phyloP scores from a whole-genome alignment of 2,113 vertebrate genomes.

The Aegotheles bennettii region DNA sequence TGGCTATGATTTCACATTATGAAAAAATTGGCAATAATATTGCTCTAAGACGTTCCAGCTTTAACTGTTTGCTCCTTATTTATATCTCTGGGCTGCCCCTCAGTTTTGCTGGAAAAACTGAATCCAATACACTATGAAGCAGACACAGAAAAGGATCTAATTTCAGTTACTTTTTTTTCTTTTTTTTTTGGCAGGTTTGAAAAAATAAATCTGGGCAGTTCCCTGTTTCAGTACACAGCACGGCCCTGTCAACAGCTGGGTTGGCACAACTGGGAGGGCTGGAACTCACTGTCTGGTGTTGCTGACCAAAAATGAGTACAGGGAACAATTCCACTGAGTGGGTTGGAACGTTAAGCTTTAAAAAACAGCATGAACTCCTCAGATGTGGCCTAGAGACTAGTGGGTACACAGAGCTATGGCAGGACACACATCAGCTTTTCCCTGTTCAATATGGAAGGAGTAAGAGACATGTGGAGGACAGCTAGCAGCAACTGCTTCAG shows the following conservation, averaged over 20 bases:
- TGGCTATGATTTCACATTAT: background rate
- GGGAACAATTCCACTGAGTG: background rate
- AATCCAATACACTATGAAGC: background rate
- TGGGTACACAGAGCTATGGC: background rate
- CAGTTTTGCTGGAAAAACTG: background rate
- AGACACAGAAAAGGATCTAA: background rate
- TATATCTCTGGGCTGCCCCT: background rate
- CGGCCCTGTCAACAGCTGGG: background rate
- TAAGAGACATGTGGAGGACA: background rate
- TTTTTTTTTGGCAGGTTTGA: background rate
- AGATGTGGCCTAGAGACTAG: background rate
- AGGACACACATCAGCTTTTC: background rate
- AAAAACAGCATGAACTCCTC: background rate
- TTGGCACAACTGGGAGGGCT: background rate
- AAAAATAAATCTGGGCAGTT: background rate
- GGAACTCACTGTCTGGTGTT: background rate
- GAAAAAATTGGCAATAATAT: slow-evolving; percentile 6
- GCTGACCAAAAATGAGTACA: background rate
- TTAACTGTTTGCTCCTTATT: background rate
- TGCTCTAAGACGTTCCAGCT: background rate
- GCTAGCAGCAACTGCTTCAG: background rate
- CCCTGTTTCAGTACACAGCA: background rate
- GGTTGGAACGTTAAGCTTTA: background rate
- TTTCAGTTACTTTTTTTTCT: background rate
- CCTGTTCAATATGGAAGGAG: background rate